Evolutionary conservation across 2,113 vertebrate genomes (phyloP), one percentile per base, ranked within the genome.

Genomic region (Erinaceus europaeus): DNA sequence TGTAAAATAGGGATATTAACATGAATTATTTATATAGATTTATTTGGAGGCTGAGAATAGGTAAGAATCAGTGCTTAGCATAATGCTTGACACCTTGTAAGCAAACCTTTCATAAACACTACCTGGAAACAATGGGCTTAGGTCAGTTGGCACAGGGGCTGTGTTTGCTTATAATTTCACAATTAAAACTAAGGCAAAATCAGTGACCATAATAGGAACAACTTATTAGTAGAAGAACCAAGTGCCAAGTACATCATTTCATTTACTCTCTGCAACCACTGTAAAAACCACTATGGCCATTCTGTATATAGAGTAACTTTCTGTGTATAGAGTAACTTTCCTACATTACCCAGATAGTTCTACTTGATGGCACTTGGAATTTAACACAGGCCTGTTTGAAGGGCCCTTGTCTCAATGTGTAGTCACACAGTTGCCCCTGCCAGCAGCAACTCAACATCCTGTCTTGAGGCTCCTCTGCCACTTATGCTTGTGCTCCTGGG

Each of bases 31-130:
- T 88, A 67, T 92, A 52, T 76, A 72, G 59, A 44, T 77, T n/a
- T 82, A 46, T 89, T 90, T 50, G 69, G 80, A 74, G 52, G 57
- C 78, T 92, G 57, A 42, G 42, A 61, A 53, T 73, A 87, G 88
- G 85, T 92, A 84, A 76, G 44, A 48, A 62, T 93, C 50, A 48
- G 48, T 62, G 42, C 78, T 92, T 67, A 93, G 62, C 59, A 21
- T 83, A 91, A 77, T 93, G 59, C 53, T 74, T 62, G 38, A 42
- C 59, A 81, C 38, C 32, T 18, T 32, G 68, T 77, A 77, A 77
- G 46, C 72, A 84, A 84, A 84, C 77, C 69, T 25, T 67, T 84
- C 57, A 67, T 69, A 90, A 90, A 69, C 46, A 38, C 46, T 57
- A 42, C 23, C 50, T 89, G 59, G 44, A 78, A 76, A 62, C 84